Conservation (phyloP, 1,140 invertebrate genomes). For the Drosophila littoralis region DNA sequence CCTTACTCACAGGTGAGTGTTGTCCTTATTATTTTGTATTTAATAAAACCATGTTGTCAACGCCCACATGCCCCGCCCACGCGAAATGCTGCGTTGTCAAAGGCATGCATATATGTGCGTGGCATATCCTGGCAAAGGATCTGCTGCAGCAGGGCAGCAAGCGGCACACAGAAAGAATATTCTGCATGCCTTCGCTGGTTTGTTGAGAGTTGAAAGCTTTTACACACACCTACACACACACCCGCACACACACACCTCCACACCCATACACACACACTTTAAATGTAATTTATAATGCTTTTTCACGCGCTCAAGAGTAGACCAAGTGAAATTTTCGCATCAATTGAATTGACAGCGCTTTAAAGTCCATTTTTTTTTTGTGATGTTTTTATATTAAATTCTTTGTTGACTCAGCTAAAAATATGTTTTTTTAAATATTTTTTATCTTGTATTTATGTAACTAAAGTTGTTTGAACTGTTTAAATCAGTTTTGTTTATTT, state of each 20-base stretch:
- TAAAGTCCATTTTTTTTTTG: constrained; percentile 3
- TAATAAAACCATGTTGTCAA: constrained; percentile 73
- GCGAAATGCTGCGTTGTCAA: constrained; percentile 40
- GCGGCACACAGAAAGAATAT: constrained; percentile 16
- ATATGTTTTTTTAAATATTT: not conserved
- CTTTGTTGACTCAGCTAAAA: not conserved
- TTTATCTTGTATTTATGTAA: not conserved
- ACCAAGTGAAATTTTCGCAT: constrained; percentile 8
- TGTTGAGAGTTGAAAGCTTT: constrained; percentile 53
- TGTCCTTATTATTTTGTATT: constrained; percentile 65
- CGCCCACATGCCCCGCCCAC: constrained; percentile 23
- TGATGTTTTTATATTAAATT: constrained; percentile 2
- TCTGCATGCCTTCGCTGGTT: constrained; percentile 16
- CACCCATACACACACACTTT: constrained; percentile 3
- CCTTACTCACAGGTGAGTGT: not conserved
- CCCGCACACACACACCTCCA: not conserved
- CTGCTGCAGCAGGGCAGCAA: constrained; percentile 20
- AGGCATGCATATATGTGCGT: constrained; percentile 42
- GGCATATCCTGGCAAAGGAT: constrained; percentile 10
- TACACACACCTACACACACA: constrained; percentile 7
- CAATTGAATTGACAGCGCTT: constrained; percentile 32
- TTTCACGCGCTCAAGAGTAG: constrained; percentile 8
- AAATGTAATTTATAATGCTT: constrained; percentile 44
- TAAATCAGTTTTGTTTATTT: not conserved
- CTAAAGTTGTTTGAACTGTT: not conserved